Base-by-base conservation (phyloP, 2,888 invertebrate genomes). In the Eulithis prunata region DNA sequence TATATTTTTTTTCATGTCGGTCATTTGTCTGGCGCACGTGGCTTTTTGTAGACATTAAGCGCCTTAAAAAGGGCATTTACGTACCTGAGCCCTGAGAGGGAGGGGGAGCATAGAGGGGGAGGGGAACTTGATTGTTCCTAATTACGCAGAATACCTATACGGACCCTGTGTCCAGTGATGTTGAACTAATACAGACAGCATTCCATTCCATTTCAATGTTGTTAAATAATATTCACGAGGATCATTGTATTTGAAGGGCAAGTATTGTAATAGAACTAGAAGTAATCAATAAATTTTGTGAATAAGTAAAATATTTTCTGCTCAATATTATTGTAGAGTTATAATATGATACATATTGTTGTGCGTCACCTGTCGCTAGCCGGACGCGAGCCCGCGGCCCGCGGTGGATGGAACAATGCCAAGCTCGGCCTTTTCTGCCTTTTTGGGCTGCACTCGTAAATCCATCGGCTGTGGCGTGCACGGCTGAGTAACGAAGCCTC, bases 1-100 rank as follows among this genome's bases (percentile, higher is more conserved):
- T 73, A 71, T 73, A 85, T 84, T 83, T 86, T 86, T 87, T 85
- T 86, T 86, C 84, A 72, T 74, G 80, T 75, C 80, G 82, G 83
- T 85, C 86, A 86, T 87, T 87, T 87, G 87, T 86, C 84, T 82
- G 78, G 74, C 79, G 79, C 86, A 82, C 87, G 86, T 83, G 82
- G 78, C 81, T 87, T 88, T 86, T 87, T 87, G 86, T 77, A 79
- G 81, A 81, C 85, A 87, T 87, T 86, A 86, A 79, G 83, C 75
- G 75, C 75, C 83, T 84, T 84, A 87, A 88, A 86, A 84, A 86
- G 79, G 80, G 79, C 80, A 82, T 85, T 85, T 85, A 85, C 83
- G 77, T 80, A 72, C 57, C 63, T 58, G 64, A 45, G 45, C 59
- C 55, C 21, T 11, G 57, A 51, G 58, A 58, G 66, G 49, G 55